phyloP scores from a whole-genome alignment of 2,797 vertebrate species.

The Oreortyx pictus region DNA sequence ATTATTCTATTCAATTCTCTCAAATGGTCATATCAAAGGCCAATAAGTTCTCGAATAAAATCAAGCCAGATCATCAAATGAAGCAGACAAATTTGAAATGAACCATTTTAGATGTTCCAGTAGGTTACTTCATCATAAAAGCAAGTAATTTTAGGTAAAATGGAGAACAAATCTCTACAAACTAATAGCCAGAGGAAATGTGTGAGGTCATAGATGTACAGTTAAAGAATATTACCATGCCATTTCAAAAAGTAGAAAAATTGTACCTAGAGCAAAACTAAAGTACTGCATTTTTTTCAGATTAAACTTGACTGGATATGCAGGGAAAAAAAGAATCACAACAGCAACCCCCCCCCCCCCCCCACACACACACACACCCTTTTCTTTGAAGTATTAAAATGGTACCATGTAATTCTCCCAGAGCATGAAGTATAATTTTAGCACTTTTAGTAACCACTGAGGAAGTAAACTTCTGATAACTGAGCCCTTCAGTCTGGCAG shows the following conservation, averaged over 20 bases:
- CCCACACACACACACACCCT: too few species aligned
- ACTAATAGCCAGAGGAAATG: neutral
- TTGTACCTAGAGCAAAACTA: neutral
- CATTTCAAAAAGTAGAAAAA: neutral
- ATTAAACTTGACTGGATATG: neutral
- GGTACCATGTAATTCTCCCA: neutral
- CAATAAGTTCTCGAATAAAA: neutral
- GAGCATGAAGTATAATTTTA: neutral
- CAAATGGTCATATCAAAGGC: neutral
- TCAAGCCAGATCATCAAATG: neutral
- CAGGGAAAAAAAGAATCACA: neutral
- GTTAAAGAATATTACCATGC: neutral
- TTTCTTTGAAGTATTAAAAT: neutral
- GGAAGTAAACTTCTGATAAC: neutral
- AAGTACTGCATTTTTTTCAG: neutral
- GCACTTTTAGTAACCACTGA: neutral
- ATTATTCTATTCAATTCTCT: neutral
- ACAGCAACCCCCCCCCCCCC: too few species aligned
- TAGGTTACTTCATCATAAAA: neutral
- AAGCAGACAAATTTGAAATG: neutral
- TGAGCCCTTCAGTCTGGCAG: neutral
- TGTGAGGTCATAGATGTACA: neutral
- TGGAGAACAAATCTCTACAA: neutral
- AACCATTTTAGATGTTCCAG: neutral
- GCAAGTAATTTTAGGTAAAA: neutral